phyloP scores from a whole-genome alignment of 2,888 invertebrate species.

The Dioctria rufipes region DNA sequence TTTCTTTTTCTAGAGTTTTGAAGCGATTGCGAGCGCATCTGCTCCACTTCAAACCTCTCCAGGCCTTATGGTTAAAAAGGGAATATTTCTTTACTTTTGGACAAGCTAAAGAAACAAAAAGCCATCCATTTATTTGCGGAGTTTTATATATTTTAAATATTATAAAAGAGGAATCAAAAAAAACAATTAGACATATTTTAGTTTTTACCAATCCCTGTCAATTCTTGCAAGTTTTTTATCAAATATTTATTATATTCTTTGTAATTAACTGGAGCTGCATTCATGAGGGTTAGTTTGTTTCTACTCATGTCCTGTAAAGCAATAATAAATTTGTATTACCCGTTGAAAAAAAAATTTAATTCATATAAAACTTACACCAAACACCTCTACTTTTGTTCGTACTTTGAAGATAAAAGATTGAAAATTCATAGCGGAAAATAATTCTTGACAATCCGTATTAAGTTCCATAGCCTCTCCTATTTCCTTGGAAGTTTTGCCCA shows the following conservation, averaged over 20 bases:
- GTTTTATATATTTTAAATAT: background rate
- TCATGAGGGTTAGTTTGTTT: slow-evolving; percentile 82
- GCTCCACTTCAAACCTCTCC: too few relatives aligned
- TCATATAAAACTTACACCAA: slow-evolving; percentile 80
- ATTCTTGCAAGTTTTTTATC: slow-evolving; percentile 78
- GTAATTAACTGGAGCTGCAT: slow-evolving; percentile 81
- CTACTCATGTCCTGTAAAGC: slow-evolving; percentile 70
- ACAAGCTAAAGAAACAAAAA: too few relatives aligned
- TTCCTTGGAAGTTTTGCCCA: slow-evolving; percentile 81
- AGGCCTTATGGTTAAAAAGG: too few relatives aligned
- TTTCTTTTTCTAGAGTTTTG: too few relatives aligned
- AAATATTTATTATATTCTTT: slow-evolving; percentile 83
- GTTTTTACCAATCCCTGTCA: slow-evolving; percentile 74
- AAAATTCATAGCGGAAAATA: slow-evolving; percentile 85
- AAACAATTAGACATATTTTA: slow-evolving; percentile 2
- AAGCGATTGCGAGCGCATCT: too few relatives aligned
- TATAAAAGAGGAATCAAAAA: slow-evolving; percentile 6
- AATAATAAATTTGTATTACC: slow-evolving; percentile 14
- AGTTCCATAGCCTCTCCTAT: slow-evolving; percentile 83
- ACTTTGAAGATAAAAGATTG: slow-evolving; percentile 86
- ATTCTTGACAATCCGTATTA: slow-evolving; percentile 76
- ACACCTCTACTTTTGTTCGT: slow-evolving; percentile 91
- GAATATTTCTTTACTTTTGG: too few relatives aligned
- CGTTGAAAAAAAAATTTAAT: slow-evolving; percentile 42
- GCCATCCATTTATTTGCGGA: background rate